Evolutionary conservation across 2,113 vertebrate species (phyloP), one percentile per base, ranked within the genome.

Genomic region (Anolis carolinensis): DNA sequence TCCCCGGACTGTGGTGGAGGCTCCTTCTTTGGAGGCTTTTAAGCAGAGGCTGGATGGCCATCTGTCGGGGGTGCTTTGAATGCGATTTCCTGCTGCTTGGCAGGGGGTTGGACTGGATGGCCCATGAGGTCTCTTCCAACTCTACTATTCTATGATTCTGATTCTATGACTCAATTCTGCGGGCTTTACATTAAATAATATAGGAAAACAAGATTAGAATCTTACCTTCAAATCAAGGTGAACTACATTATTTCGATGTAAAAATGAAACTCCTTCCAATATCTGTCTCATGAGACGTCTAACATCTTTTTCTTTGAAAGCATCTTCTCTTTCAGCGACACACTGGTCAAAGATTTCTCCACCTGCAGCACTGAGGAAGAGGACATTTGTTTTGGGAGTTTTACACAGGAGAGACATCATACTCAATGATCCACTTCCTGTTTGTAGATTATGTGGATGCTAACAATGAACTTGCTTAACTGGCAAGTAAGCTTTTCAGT

Each of bases 341-440:
- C 98, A 99, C 52, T 98, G 98, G 94, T 98, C 93, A 92, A 99
- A 99, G 90, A 99, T 98, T 93, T 99, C 98, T 1, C 98, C 98
- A 68, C 98, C 98, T n/a, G 97, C 98, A 73, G 98, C 98, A 44
- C 98, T 99, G 82, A 3, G 74, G 89, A 86, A 83, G 83, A 86
- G 84, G 0, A 93, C 0, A 7, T 59, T 52, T 27, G 81, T 27
- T 48, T 81, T 32, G 4, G 27, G 27, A 68, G 27, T 68, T 68
- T 68, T 9, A 25, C 65, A 68, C 9, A 68, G 25, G 30, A 27
- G 25, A 68, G 6, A 7, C 30, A 68, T 30, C 65, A 30, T 27
- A 68, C 25, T 10, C 10, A 30, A 11, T 68, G 30, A 68, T 30
- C 8, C 2, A 5, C 59, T 81, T 81, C 1, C 16, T 50, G 30